phyloP scores from a whole-genome alignment of 2,888 invertebrate genomes.

The Apamea monoglypha region DNA sequence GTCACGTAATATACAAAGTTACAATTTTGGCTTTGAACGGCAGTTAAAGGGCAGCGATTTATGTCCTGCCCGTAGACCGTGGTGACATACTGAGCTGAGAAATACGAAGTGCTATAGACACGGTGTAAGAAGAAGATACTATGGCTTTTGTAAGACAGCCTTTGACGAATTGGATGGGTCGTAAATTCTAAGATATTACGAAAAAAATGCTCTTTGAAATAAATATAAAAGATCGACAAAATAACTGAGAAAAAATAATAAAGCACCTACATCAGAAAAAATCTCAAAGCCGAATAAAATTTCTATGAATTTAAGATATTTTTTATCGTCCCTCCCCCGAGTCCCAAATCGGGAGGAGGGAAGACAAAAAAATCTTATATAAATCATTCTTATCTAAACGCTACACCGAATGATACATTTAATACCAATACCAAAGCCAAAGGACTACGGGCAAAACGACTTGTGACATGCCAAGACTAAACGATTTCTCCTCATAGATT shows the following conservation, averaged over 20 bases:
- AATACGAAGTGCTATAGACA: not conserved
- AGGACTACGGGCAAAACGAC: conserved; percentile 59
- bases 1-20: conserved; percentile 20
- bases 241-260: not conserved
- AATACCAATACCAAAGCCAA: conserved; percentile 54
- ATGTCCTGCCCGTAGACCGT: not conserved
- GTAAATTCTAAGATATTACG: not conserved
- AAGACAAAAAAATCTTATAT: conserved; percentile 13
- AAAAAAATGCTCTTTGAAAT: too few species aligned
- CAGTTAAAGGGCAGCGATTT: conserved; percentile 7
- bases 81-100: not conserved
- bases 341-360: not conserved
- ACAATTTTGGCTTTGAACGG: not conserved
- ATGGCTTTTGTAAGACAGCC: not conserved
- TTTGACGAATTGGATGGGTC: too few species aligned
- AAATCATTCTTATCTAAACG: conserved; percentile 57
- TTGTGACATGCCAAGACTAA: conserved; percentile 62
- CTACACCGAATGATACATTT: conserved; percentile 59
- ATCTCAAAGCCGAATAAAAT: conserved; percentile 18
- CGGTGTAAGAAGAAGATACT: not conserved
- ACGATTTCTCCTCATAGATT: conserved; percentile 59
- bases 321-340: not conserved
- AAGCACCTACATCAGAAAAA: not conserved
- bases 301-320: conserved; percentile 4
- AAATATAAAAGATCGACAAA: not conserved